A percentile compares a stretch with the other conserved stretches of the same genome.
Conservation (phyloP, 2,797 vertebrate genomes). For the Poliocrania exsul region DNA sequence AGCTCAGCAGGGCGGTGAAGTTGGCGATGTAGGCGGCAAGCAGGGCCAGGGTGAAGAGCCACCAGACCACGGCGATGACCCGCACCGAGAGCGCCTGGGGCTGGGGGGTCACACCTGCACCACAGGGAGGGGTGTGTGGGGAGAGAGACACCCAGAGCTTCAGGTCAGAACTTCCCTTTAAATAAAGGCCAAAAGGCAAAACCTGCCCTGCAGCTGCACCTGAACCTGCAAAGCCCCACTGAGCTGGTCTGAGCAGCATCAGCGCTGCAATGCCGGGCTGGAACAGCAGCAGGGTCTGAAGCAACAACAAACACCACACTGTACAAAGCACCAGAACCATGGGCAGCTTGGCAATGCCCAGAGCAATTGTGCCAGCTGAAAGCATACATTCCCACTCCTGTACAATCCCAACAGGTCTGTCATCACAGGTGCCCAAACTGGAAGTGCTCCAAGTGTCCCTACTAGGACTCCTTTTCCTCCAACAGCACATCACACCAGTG, state of each 20-base stretch:
- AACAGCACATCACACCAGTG: fast-evolving
- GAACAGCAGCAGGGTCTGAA: background rate
- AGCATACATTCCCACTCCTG: fast-evolving
- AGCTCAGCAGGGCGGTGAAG: constrained; percentile 79
- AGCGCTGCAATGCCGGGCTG: fast-evolving
- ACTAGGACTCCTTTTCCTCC: fast-evolving
- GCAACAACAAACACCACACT: background rate
- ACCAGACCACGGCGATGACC: constrained; percentile 86
- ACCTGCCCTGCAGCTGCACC: background rate
- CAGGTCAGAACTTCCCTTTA: background rate
- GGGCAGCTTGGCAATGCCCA: background rate
- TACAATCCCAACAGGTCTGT: background rate
- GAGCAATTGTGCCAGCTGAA: background rate
- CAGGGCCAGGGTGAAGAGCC: constrained; percentile 86
- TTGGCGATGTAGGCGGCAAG: constrained; percentile 88
- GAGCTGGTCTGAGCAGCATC: background rate
- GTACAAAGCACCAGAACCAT: fast-evolving
- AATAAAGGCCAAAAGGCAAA: background rate
- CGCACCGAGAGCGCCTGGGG: constrained; percentile 85
- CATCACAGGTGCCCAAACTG: background rate
- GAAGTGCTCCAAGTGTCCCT: background rate
- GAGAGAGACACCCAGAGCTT: background rate
- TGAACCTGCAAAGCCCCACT: background rate
- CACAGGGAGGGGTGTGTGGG: fast-evolving
- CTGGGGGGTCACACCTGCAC: constrained; percentile 83